phyloP scores from a whole-genome alignment of 2,888 invertebrate species.

The Lasioglossum calceatum region DNA sequence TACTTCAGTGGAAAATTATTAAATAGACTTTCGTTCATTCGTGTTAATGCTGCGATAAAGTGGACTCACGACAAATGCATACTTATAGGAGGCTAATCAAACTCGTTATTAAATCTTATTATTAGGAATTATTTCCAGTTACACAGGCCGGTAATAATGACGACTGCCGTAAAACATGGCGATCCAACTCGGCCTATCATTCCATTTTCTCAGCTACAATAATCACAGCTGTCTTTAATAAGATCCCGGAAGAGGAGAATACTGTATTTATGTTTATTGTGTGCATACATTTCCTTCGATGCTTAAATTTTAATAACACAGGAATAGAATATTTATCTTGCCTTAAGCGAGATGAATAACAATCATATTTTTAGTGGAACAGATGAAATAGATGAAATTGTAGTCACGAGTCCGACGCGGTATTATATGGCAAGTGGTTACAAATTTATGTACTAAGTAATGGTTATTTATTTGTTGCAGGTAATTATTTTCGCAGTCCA shows the following conservation, averaged over 20 bases:
- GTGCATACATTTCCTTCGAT: not conserved
- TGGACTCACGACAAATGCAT: not conserved
- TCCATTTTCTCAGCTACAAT: not conserved
- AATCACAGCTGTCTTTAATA: not conserved
- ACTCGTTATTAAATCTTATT: not conserved
- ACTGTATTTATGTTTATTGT: not conserved
- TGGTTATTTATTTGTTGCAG: slow-evolving; percentile 4
- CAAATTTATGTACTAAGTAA: not conserved
- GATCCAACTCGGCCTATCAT: not conserved
- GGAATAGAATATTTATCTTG: not conserved
- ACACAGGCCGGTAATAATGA: not conserved
- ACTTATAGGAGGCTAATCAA: not conserved
- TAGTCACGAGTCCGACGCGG: not conserved
- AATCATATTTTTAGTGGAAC: not conserved
- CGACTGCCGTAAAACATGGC: not conserved
- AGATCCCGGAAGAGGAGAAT: not conserved
- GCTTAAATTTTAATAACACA: not conserved
- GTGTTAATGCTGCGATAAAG: not conserved
- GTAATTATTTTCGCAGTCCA: not conserved
- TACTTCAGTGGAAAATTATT: not conserved
- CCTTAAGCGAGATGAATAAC: too few species aligned
- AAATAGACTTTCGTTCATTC: not conserved
- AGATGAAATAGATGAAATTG: not conserved
- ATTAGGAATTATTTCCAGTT: not conserved
- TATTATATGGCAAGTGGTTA: not conserved